Evolutionary conservation across 2,888 invertebrate species (phyloP).

Genomic region (Julus scanicus): DNA sequence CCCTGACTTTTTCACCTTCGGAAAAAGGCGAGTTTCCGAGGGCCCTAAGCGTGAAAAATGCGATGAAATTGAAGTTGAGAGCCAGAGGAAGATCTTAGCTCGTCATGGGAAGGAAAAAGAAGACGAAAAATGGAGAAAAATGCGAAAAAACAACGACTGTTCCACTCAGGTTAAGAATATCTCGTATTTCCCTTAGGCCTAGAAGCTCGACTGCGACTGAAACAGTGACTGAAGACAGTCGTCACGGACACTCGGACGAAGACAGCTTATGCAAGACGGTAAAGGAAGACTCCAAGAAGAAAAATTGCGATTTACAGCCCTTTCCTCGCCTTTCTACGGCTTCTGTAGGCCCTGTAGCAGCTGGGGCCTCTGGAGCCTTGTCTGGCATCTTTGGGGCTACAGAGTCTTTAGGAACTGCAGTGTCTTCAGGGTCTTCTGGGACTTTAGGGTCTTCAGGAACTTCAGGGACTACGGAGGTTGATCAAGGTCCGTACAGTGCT

Average conservation of each 20-base stretch:
- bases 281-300: neutral
- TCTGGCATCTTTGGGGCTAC: neutral
- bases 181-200: slow-evolving; percentile 1
- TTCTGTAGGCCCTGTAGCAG: too few species aligned
- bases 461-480: neutral
- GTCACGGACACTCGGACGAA: neutral
- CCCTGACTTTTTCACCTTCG: too few species aligned
- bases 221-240: neutral
- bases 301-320: neutral
- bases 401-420: neutral
- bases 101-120: neutral
- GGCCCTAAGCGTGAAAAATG: too few species aligned
- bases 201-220: neutral
- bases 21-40: too few species aligned
- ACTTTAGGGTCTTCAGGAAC: too few species aligned
- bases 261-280: neutral
- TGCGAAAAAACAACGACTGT: neutral
- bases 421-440: neutral
- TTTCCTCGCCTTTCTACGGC: too few species aligned
- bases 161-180: neutral
- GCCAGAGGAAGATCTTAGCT: neutral
- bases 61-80: too few species aligned
- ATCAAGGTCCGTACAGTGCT: neutral
- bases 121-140: neutral
- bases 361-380: too few species aligned